Base-by-base conservation (phyloP, 2,888 invertebrate species). In the Parnassius smintheus region DNA sequence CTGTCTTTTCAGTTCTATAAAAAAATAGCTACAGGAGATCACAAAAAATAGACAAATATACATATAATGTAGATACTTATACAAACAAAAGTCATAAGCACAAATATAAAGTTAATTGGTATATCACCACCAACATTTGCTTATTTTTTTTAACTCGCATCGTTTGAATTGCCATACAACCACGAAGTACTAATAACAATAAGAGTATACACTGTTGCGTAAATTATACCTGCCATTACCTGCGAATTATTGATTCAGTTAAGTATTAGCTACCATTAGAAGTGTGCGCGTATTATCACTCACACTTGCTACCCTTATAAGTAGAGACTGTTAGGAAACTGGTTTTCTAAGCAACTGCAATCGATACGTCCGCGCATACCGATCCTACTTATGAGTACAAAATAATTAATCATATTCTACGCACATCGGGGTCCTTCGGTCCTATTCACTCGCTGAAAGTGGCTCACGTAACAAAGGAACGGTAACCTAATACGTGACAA, bases 401-500 rank as follows among this genome's bases (percentile, higher is more conserved):
- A 79, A 79, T 85, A 88, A 90, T 88, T 89, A 90, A 91, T 88
- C 72, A 85, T 82, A 91, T 91, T 90, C 91, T 68, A 73, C 80
- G 79, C 91, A 85, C 90, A 91, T 77, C 75, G 69, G 72, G 71
- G 78, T 84, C 81, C 82, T 83, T 79, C 78, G 80, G 76, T 77
- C 81, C 86, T 83, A 83, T 88, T 85, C 86, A 85, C 83, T 84
- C 81, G 78, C 88, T 81, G 88, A 89, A 91, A 90, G 91, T 91
- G 83, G 88, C 84, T 82, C 91, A 86, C 91, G 89, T 88, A 87
- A 89, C 87, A 87, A 88, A 83, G 85, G 86, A 88, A 87, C 89
- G 86, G 91, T 89, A 88, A 88, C 86, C 82, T 76, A 80, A 83
- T 85, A 91, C 91, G 91, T 91, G 91, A 89, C 82, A 72, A 82